Percentiles rank a stretch among this genome's conserved stretches.
Conservation (phyloP, 2,113 vertebrate genomes). For the Pelodiscus sinensis region DNA sequence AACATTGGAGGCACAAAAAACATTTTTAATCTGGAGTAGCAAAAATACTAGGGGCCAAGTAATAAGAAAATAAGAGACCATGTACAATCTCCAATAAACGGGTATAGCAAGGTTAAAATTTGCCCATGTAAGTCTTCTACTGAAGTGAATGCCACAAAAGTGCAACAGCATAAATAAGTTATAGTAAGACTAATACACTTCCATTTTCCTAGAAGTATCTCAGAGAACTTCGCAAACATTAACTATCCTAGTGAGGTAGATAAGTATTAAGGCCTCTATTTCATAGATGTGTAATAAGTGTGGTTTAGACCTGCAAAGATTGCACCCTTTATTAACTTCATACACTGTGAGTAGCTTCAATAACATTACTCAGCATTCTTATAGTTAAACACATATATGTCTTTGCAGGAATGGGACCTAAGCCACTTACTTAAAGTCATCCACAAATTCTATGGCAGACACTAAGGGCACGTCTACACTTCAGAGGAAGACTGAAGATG, state of each 20-base stretch:
- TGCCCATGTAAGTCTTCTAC: neutral
- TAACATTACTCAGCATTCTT: accelerated
- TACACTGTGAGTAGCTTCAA: neutral
- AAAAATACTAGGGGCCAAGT: constrained; percentile 37
- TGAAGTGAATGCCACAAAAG: neutral
- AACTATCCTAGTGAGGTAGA: neutral
- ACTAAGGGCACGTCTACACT: neutral
- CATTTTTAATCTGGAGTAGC: constrained; percentile 49
- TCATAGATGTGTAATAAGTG: neutral
- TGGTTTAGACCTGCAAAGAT: neutral
- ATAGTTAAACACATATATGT: neutral
- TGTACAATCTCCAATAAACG: neutral
- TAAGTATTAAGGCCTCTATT: neutral
- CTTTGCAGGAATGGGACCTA: neutral
- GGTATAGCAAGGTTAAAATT: neutral
- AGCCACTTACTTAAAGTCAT: neutral
- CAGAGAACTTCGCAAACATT: neutral
- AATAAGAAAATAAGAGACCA: constrained; percentile 14
- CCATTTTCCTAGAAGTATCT: neutral
- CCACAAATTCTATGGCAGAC: neutral
- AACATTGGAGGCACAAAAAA: constrained; percentile 41
- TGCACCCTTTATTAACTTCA: neutral
- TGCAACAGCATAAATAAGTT: neutral
- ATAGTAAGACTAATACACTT: neutral
- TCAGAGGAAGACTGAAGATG: too few species aligned